A percentile compares a stretch with the other conserved stretches of the same genome.
Conservation (phyloP, 2,113 vertebrate species). For the Antechinus flavipes region DNA sequence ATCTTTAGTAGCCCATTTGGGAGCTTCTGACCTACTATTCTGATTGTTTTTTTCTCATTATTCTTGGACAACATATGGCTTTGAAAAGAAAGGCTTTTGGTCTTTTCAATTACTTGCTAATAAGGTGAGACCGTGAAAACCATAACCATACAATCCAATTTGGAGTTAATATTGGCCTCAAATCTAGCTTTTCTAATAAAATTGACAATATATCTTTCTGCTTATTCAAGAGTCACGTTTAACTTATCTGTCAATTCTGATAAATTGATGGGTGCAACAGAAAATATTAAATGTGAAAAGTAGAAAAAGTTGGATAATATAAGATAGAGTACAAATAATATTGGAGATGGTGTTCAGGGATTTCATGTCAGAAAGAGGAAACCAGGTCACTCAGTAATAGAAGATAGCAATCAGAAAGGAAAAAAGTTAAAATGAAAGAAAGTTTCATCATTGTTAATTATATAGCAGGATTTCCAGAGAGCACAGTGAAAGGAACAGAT, state of each 20-base stretch:
- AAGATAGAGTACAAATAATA: background rate
- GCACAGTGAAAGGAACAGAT: background rate
- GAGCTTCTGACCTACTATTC: background rate
- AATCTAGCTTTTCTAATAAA: background rate
- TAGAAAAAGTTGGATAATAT: background rate
- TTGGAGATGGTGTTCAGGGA: background rate
- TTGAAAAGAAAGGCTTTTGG: background rate
- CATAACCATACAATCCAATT: background rate
- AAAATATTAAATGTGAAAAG: background rate
- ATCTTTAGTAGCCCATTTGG: background rate
- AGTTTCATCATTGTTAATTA: background rate
- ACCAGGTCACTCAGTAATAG: background rate
- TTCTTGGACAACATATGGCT: background rate
- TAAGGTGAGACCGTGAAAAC: background rate
- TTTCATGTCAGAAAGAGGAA: background rate
- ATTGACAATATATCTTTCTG: background rate
- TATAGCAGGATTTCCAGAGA: background rate
- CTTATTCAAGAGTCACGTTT: background rate
- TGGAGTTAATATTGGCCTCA: background rate
- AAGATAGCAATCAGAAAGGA: background rate
- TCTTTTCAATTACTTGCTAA: background rate
- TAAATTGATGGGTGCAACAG: background rate
- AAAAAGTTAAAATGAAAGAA: background rate
- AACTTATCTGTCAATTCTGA: background rate
- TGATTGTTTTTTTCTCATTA: background rate